Evolutionary conservation across 2,888 invertebrate genomes (phyloP).

Genomic region (Cryptocephalus moraei): DNA sequence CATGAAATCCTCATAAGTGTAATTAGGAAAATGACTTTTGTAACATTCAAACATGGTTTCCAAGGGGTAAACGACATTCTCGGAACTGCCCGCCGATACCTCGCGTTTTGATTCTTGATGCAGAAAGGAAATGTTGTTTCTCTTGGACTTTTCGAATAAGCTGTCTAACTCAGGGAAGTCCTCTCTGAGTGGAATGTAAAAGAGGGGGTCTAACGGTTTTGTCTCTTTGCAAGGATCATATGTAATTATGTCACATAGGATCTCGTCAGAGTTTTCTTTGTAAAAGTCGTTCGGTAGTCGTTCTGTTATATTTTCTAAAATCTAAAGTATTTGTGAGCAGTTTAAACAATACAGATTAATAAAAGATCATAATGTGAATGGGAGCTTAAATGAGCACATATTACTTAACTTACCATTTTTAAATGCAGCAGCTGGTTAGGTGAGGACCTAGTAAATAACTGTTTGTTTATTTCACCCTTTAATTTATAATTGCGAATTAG

Average conservation of each 20-base stretch:
- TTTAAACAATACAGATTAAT: neutral
- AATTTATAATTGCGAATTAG: slow-evolving; percentile 15
- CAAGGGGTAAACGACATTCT: slow-evolving; percentile 14
- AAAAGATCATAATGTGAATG: neutral
- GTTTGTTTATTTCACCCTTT: slow-evolving; percentile 13
- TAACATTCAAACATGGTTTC: slow-evolving; percentile 24
- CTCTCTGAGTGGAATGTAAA: slow-evolving; percentile 23
- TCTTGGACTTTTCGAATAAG: slow-evolving; percentile 12
- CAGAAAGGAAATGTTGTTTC: slow-evolving; percentile 16
- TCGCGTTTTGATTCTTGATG: slow-evolving; percentile 15
- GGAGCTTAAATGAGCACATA: neutral
- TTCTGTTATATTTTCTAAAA: slow-evolving; percentile 19
- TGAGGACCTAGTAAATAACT: slow-evolving; percentile 16
- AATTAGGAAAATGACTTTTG: slow-evolving; percentile 21
- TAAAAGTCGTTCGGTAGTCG: slow-evolving; percentile 19
- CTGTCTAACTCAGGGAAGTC: slow-evolving; percentile 20
- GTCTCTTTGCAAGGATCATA: slow-evolving; percentile 8
- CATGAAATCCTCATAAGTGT: slow-evolving; percentile 25
- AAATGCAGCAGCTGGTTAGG: slow-evolving; percentile 16
- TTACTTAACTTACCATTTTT: slow-evolving; percentile 9
- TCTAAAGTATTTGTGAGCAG: slow-evolving; percentile 7
- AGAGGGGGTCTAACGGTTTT: slow-evolving; percentile 16
- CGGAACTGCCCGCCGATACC: slow-evolving; percentile 1
- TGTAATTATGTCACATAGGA: slow-evolving; percentile 1
- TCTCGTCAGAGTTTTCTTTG: slow-evolving; percentile 5